These are phyloP conservation scores for Coluber constrictor DNA, from an alignment of 2,797 vertebrate species.

Conservation along the genomic window DNA sequence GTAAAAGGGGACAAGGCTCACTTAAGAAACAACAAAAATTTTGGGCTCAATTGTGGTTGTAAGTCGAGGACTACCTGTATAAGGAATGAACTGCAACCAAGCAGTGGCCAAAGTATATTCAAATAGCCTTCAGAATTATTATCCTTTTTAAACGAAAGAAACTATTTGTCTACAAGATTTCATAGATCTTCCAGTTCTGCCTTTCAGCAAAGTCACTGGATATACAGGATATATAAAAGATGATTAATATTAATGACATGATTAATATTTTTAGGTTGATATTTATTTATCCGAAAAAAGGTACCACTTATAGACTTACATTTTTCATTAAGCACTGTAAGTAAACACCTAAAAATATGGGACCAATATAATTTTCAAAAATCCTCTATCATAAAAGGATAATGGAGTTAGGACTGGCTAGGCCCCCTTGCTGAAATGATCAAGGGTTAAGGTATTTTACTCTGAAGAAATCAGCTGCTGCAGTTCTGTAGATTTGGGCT, in stretches of 20 bases:
- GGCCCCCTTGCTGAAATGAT: background rate
- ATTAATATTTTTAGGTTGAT: background rate
- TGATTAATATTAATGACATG: background rate
- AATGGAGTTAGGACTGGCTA: background rate
- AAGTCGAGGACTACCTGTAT: background rate
- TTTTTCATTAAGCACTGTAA: background rate
- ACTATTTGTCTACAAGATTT: background rate
- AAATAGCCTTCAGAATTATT: conserved; percentile 7
- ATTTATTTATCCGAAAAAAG: background rate
- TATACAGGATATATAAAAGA: background rate
- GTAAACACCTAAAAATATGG: background rate
- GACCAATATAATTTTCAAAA: background rate
- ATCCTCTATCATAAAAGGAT: background rate
- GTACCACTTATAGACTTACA: background rate
- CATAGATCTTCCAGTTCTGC: background rate
- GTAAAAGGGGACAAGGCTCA: background rate
- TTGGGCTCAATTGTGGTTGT: background rate
- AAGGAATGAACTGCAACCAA: background rate
- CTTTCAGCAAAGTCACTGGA: background rate
- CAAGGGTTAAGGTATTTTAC: background rate
- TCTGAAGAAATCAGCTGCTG: background rate
- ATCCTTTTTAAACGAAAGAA: background rate
- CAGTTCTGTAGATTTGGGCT: background rate
- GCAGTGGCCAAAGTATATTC: background rate
- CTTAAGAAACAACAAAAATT: background rate